These are phyloP conservation scores for Oryzias dopingdopingensis DNA, from an alignment of 2,797 vertebrate species.

Conservation along the genomic window DNA sequence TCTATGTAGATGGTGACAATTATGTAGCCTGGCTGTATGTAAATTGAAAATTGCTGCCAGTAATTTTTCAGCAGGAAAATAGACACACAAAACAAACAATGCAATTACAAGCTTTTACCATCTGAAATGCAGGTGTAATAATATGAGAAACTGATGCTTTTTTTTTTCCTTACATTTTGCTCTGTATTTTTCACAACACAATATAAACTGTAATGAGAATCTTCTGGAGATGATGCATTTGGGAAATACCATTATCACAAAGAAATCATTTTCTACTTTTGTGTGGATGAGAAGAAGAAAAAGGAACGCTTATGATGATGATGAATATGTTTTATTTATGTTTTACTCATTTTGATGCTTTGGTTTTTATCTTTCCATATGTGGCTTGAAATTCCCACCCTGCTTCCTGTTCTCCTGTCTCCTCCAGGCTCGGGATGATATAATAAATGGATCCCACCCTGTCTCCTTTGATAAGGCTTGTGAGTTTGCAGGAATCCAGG, in stretches of 20 bases:
- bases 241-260: constrained; percentile 40
- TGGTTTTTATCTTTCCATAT: constrained; percentile 26
- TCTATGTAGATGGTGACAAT: constrained; percentile 41
- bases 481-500: constrained; percentile 96
- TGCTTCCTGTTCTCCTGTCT: constrained; percentile 25
- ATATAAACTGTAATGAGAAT: constrained; percentile 46
- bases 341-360: constrained; percentile 29
- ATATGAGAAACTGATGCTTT: constrained; percentile 21
- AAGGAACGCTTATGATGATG: constrained; percentile 16
- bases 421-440: constrained; percentile 94
- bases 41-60: constrained; percentile 31
- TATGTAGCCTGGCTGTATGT: constrained; percentile 30
- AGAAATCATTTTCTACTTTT: constrained; percentile 30
- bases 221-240: constrained; percentile 25
- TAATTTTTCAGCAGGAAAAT: constrained; percentile 35
- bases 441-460: constrained; percentile 96
- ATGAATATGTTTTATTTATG: constrained; percentile 13
- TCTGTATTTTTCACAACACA: constrained; percentile 32
- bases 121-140: constrained; percentile 43
- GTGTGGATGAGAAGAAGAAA: constrained; percentile 15
- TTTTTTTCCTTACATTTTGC: constrained; percentile 24
- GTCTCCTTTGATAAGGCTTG: constrained; percentile 99
- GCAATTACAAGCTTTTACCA: neutral
- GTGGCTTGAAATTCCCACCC: constrained; percentile 25
- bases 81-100: neutral